Percentiles rank a stretch among this genome's conserved stretches.
Conservation (phyloP, 1,140 invertebrate species). For the Lordiphosa collinella region DNA sequence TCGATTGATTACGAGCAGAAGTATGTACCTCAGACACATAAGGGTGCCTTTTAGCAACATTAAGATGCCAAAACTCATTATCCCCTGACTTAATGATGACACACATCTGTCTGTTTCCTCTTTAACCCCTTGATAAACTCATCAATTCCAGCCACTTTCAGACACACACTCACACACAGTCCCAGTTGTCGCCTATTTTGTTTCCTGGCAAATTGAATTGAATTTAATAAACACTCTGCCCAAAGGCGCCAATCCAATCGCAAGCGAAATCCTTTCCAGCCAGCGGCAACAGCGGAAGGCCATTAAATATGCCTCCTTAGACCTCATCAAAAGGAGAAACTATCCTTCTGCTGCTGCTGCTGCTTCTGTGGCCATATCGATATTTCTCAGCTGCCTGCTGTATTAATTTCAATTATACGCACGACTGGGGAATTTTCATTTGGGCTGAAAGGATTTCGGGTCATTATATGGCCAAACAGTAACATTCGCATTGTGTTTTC, state of each 20-base stretch:
- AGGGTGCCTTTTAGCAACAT: too few species aligned
- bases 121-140: slow-evolving; percentile 24
- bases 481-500: slow-evolving; percentile 43
- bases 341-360: slow-evolving; percentile 21
- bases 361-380: slow-evolving; percentile 6
- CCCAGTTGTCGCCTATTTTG: slow-evolving; percentile 26
- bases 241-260: slow-evolving; percentile 10
- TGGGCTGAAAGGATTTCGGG: slow-evolving; percentile 70
- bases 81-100: slow-evolving; percentile 1
- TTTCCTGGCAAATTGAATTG: slow-evolving; percentile 50
- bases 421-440: slow-evolving; percentile 73
- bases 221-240: slow-evolving; percentile 47
- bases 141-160: slow-evolving; percentile 7
- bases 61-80: not conserved
- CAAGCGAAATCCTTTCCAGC: not conserved
- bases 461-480: slow-evolving; percentile 55
- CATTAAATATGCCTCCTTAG: slow-evolving; percentile 40
- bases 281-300: slow-evolving; percentile 12
- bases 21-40: too few species aligned
- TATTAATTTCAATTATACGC: slow-evolving; percentile 78
- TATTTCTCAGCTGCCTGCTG: slow-evolving; percentile 54
- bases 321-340: slow-evolving; percentile 23
- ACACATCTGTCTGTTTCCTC: slow-evolving; percentile 8
- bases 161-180: slow-evolving; percentile 5
- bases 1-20: not conserved